Evolutionary conservation across 1,140 invertebrate genomes (phyloP).

Genomic region (Brachionus paranguensis): DNA sequence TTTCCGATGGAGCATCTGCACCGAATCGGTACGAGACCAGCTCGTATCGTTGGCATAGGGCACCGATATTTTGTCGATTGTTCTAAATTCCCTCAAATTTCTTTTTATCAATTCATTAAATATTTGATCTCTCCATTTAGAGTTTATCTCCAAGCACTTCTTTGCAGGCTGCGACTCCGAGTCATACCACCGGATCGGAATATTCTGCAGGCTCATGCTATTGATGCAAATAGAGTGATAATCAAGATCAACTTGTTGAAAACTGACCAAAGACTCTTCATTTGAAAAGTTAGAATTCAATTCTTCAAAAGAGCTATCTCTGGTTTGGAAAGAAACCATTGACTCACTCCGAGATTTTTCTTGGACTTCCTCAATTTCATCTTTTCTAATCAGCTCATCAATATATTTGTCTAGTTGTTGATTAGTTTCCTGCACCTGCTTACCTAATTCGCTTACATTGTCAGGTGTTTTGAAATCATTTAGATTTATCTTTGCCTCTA

Average conservation of each 20-base stretch:
- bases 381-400: background rate
- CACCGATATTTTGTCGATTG: constrained; percentile 31
- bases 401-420: background rate
- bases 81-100: constrained; percentile 3
- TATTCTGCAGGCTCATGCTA: background rate
- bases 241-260: background rate
- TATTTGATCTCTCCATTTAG: background rate
- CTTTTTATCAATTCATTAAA: background rate
- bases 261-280: background rate
- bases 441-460: background rate
- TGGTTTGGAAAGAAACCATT: background rate
- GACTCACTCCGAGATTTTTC: constrained; percentile 1
- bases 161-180: background rate
- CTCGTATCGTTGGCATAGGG: constrained; percentile 28
- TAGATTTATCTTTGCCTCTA: background rate
- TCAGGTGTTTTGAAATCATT: background rate
- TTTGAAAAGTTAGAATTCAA: background rate
- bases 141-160: background rate
- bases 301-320: background rate
- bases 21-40: background rate
- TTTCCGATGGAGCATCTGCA: background rate
- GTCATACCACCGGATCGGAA: background rate
- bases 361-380: background rate
- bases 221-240: background rate
- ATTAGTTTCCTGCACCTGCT: background rate